Base-by-base conservation (phyloP, 2,888 invertebrate genomes). In the Pilophorus perplexus region DNA sequence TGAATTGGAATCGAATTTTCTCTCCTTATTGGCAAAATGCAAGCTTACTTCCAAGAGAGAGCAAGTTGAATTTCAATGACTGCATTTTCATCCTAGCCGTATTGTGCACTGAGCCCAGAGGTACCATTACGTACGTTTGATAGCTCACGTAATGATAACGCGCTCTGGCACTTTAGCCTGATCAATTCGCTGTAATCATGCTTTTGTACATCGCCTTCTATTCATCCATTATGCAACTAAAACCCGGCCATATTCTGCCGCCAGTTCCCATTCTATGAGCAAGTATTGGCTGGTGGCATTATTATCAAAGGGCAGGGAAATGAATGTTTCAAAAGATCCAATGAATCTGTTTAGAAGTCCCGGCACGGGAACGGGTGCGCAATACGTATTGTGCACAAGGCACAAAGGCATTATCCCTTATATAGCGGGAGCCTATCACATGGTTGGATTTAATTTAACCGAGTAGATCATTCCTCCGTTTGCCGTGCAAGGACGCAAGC, bases 311-410 rank as follows among this genome's bases (percentile, higher is more conserved):
- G n/a, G 42, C 14, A 42, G 27, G 59, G 59, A 59, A 59, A 59
- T 59, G 59, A 59, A 59, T 59, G 59, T 59, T 59, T 42, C 59
- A 59, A 42, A 59, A 59, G 59, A 59, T 23, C 33, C 59, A 59
- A 59, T 59, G 59, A 59, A 23, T 42, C 48, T n/a, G n/a, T 33
- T 33, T 33, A 33, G 33, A 33, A 33, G 33, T 6, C 33, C 6
- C 33, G 33, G 6, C 12, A 33, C 6, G 33, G 33, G 6, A 6
- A 8, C 33, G 12, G 33, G 6, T 33, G 33, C 33, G n/a, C 33
- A 8, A 8, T 33, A 33, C 33, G 33, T 33, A 12, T 12, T 12
- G 33, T 12, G 33, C n/a, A n/a, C n/a, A 33, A 12, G 6, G 33
- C 33, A 33, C 33, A 33, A 33, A 8, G 6, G 33, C 33, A 8